Conservation (phyloP, 2,888 invertebrate genomes). For the Protodeltote pygarga region DNA sequence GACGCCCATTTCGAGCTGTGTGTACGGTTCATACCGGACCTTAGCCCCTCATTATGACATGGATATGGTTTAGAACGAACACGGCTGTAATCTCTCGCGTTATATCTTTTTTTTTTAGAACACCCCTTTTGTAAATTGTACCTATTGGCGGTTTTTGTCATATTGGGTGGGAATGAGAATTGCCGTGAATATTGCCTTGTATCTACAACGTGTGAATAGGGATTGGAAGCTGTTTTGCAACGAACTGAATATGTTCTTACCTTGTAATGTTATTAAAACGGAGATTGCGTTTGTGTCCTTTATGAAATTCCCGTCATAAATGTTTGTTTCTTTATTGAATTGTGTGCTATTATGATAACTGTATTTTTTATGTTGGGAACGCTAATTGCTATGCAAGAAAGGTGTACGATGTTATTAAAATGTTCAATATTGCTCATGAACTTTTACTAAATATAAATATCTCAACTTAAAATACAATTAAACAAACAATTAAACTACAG, state of each 20-base stretch:
- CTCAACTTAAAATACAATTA: too few species aligned
- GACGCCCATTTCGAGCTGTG: slow-evolving; percentile 63
- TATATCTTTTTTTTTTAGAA: slow-evolving; percentile 52
- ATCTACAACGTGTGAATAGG: slow-evolving; percentile 33
- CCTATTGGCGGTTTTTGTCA: slow-evolving; percentile 47
- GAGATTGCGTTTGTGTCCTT: slow-evolving; percentile 22
- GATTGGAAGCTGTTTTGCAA: slow-evolving; percentile 31
- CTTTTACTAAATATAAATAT: too few species aligned
- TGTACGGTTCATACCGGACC: slow-evolving; percentile 66
- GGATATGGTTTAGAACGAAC: slow-evolving; percentile 71
- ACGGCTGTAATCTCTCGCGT: slow-evolving; percentile 58
- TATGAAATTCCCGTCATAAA: not conserved
- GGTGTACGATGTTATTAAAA: too few species aligned
- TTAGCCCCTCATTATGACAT: slow-evolving; percentile 70
- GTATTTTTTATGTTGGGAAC: too few species aligned
- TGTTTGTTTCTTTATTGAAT: slow-evolving; percentile 17
- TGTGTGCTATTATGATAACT: too few species aligned
- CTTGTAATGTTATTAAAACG: slow-evolving; percentile 29
- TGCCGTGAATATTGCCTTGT: slow-evolving; percentile 29
- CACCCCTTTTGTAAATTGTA: slow-evolving; percentile 41
- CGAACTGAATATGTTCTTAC: slow-evolving; percentile 26
- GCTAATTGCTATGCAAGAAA: too few species aligned
- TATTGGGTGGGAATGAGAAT: slow-evolving; percentile 46
- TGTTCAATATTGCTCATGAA: too few species aligned
- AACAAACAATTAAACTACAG: too few species aligned